Evolutionary conservation across 2,797 vertebrate species (phyloP).

Genomic region (Characodon lateralis): DNA sequence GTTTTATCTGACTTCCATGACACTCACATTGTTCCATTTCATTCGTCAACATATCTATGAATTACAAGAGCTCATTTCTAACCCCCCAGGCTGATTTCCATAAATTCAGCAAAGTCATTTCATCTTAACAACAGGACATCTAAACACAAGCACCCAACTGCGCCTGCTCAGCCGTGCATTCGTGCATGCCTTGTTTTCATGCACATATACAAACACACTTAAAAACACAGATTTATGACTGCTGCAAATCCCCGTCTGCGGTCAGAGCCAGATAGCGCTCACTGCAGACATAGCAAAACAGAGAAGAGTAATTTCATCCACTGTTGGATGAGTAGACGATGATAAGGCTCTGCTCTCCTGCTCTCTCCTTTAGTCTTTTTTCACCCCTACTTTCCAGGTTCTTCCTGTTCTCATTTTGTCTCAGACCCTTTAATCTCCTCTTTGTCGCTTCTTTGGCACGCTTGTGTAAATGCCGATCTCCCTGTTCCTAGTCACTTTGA

Average conservation of each 20-base stretch:
- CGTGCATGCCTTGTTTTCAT: background rate
- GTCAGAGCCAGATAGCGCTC: slow-evolving; percentile 51
- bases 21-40: background rate
- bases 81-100: slow-evolving; percentile 38
- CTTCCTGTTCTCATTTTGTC: slow-evolving; percentile 16
- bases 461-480: slow-evolving; percentile 15
- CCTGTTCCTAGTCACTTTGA: background rate
- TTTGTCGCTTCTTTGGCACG: background rate
- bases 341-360: slow-evolving; percentile 52
- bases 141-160: slow-evolving; percentile 52
- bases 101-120: slow-evolving; percentile 48
- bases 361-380: slow-evolving; percentile 29
- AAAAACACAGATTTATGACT: slow-evolving; percentile 60
- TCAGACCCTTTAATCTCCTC: slow-evolving; percentile 27
- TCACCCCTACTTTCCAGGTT: slow-evolving; percentile 4
- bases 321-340: slow-evolving; percentile 62
- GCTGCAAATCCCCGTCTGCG: slow-evolving; percentile 50
- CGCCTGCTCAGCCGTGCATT: background rate
- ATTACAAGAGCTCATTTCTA: slow-evolving; percentile 36
- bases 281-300: slow-evolving; percentile 59
- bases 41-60: background rate
- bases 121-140: slow-evolving; percentile 45
- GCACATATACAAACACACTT: slow-evolving; percentile 14
- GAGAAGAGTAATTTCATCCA: slow-evolving; percentile 70
- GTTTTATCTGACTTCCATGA: background rate